Base-by-base conservation (phyloP, 2,888 invertebrate genomes). In the Elmis aenea region DNA sequence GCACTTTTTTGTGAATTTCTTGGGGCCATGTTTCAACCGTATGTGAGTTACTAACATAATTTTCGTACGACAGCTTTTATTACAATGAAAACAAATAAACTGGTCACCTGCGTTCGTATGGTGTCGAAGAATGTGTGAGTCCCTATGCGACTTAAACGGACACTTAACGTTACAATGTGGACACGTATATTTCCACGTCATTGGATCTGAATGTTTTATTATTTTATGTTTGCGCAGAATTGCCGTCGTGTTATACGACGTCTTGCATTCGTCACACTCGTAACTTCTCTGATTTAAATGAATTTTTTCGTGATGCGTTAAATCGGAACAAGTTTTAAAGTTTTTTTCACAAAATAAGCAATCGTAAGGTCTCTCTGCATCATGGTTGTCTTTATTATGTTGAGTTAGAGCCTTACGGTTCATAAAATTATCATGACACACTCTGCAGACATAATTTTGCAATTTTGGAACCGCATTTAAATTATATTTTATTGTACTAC, bases 61-160 rank as follows among this genome's bases (percentile, higher is more conserved):
- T 41, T 55, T 55, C 8, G 30, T 29, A 11, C 35, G 34, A 38
- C 52, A 54, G 11, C 13, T 22, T 31, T 46, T 31, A 6, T 47
- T 35, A 26, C 58, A 58, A 26, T 55, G 45, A 26, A 45, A 54
- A 36, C 58, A 57, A 11, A 42, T 35, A 12, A 38, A 41, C 22
- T 41, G 27, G 0, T 29, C 29, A 5, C 14, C 23, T 8, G 10
- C 16, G 5, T 33, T 33, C n/a, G 18, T 13, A 8, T 3, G 23
- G 9, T 9, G 13, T 8, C 26, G 10, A 9, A 2, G 3, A 6
- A 26, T 26, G 26, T 26, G 26, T 9, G 6, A 12, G 12, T 26
- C 26, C 13, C 11, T 3, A 8, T 26, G 11, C 2, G 26, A 26
- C 13, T 26, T 26, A 9, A 26, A 13, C 6, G 22, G n/a, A 6